A percentile compares a stretch with the other conserved stretches of the same genome.
Evolutionary conservation across 2,888 invertebrate genomes (phyloP).

Genomic region (Xestia rhomboidea): DNA sequence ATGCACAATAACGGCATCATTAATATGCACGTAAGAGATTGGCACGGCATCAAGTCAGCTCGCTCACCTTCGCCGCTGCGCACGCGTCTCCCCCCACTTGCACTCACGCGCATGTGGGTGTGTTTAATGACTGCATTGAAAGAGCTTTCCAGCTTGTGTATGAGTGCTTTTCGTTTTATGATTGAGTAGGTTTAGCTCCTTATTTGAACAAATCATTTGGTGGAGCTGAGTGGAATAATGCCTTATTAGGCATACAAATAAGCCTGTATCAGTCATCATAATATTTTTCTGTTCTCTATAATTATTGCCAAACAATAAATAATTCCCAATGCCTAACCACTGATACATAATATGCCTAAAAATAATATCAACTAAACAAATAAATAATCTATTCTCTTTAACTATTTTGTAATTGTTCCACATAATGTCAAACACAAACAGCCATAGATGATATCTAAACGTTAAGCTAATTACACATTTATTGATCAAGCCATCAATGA

Average conservation of each 20-base stretch:
- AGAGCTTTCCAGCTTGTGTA: conserved; percentile 57
- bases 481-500: conserved; percentile 34
- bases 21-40: conserved; percentile 79
- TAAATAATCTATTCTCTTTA: neutral
- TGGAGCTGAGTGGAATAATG: neutral
- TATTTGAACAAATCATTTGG: neutral
- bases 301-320: neutral
- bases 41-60: conserved; percentile 84
- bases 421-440: neutral
- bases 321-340: neutral
- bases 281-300: too few relatives aligned
- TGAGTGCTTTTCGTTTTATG: conserved; percentile 35
- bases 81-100: conserved; percentile 70
- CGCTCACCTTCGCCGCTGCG: conserved; percentile 83
- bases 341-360: neutral
- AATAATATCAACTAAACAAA: neutral
- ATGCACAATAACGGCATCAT: conserved; percentile 64
- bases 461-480: conserved; percentile 35
- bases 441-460: conserved; percentile 1
- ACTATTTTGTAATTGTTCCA: neutral
- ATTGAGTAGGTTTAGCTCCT: conserved; percentile 1
- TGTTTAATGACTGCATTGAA: conserved; percentile 55
- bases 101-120: conserved; percentile 57
- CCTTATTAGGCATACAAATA: neutral
- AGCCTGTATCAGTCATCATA: neutral